These are phyloP conservation scores for Berghia stephanieae DNA, from an alignment of 1,140 invertebrate species.

Conservation along the genomic window DNA sequence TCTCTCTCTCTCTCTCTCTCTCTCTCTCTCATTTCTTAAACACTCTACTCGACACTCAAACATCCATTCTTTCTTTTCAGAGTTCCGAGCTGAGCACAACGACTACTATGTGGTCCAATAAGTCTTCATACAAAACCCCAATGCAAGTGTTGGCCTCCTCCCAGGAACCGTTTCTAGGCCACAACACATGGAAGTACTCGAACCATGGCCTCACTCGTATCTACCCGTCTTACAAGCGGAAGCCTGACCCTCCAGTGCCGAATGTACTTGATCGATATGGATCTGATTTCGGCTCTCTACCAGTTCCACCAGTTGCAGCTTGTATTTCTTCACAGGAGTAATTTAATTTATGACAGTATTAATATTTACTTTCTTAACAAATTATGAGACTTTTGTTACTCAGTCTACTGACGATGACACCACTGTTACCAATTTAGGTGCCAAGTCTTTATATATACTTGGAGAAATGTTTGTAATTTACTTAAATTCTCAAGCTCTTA, in stretches of 20 bases:
- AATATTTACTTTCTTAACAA: background rate
- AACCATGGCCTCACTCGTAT: constrained; percentile 49
- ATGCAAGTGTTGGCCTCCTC: constrained; percentile 54
- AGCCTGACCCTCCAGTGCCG: constrained; percentile 37
- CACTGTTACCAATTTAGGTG: background rate
- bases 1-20: constrained; percentile 11
- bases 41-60: constrained; percentile 32
- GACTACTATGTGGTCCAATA: constrained; percentile 45
- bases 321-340: background rate
- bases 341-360: background rate
- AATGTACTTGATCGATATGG: constrained; percentile 54
- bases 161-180: constrained; percentile 56
- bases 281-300: constrained; percentile 37
- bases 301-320: background rate
- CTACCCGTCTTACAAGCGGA: constrained; percentile 52
- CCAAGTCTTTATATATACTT: background rate
- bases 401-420: background rate
- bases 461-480: no score
- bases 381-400: background rate
- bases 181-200: constrained; percentile 59
- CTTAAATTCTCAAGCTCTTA: no score
- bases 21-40: background rate
- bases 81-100: constrained; percentile 43
- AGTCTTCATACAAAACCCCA: constrained; percentile 40
- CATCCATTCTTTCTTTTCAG: background rate